Evolutionary conservation across 2,888 invertebrate species (phyloP).

Genomic region (Brachyptera putata): DNA sequence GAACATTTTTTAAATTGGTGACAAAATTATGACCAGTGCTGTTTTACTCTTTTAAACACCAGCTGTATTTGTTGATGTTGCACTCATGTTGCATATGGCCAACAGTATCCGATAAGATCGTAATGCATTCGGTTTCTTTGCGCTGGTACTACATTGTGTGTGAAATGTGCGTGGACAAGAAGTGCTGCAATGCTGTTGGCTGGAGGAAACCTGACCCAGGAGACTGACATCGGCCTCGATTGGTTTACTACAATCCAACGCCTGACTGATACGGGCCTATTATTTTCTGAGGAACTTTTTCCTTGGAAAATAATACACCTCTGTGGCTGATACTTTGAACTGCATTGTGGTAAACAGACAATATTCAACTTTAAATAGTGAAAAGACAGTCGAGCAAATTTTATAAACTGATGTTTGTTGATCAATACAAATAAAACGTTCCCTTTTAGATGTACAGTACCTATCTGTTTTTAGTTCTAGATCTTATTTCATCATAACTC

Average conservation of each 20-base stretch:
- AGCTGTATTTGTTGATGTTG: too few relatives aligned
- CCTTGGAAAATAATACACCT: neutral
- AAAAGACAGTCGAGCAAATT: too few relatives aligned
- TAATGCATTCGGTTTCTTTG: slow-evolving; percentile 13
- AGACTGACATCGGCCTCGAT: slow-evolving; percentile 52
- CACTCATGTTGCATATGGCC: too few relatives aligned
- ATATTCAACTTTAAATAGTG: slow-evolving; percentile 5
- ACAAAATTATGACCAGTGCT: too few relatives aligned
- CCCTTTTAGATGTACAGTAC: too few relatives aligned
- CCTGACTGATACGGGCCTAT: slow-evolving; percentile 26
- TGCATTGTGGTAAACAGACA: neutral
- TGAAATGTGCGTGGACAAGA: slow-evolving; percentile 1
- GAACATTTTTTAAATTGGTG: too few relatives aligned
- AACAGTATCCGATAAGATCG: too few relatives aligned
- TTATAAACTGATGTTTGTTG: too few relatives aligned
- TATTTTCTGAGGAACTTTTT: slow-evolving; percentile 1
- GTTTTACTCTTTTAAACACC: too few relatives aligned
- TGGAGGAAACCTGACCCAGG: slow-evolving; percentile 54
- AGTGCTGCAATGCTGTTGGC: slow-evolving; percentile 37
- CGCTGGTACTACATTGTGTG: neutral
- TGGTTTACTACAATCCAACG: slow-evolving; percentile 21
- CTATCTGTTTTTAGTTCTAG: too few relatives aligned
- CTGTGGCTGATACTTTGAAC: neutral
- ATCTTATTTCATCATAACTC: too few relatives aligned
- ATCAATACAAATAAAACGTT: too few relatives aligned